These are phyloP conservation scores for Uloborus plumipes DNA, from an alignment of 2,888 invertebrate genomes.

Conservation along the genomic window DNA sequence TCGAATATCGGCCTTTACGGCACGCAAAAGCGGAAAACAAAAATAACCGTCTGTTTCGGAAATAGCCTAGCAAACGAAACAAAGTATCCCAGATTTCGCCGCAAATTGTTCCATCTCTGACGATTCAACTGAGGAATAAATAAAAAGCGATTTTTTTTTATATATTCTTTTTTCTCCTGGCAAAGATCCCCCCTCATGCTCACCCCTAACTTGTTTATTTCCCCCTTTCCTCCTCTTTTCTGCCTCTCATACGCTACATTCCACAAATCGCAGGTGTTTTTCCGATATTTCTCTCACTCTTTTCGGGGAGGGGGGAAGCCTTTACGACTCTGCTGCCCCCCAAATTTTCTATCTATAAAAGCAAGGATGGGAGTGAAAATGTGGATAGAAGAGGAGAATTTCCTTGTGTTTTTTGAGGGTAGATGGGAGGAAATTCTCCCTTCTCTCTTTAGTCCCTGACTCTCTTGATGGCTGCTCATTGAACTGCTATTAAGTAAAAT, in stretches of 20 bases:
- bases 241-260: constrained; percentile 28
- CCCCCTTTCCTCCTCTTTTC: too few species aligned
- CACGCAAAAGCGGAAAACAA: background rate
- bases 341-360: constrained; percentile 53
- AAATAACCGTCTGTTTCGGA: constrained; percentile 24
- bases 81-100: constrained; percentile 56
- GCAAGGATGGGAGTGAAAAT: constrained; percentile 32
- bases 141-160: constrained; percentile 45
- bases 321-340: constrained; percentile 36
- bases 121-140: constrained; percentile 48
- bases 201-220: constrained; percentile 37
- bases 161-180: constrained; percentile 4
- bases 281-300: constrained; percentile 61
- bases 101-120: constrained; percentile 59
- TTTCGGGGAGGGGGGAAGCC: constrained; percentile 22
- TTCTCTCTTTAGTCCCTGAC: constrained; percentile 24
- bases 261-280: constrained; percentile 61
- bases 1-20: constrained; percentile 46
- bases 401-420: constrained; percentile 36
- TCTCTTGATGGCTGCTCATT: constrained; percentile 43
- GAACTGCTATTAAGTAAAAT: constrained; percentile 16
- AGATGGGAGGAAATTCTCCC: background rate
- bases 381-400: constrained; percentile 25
- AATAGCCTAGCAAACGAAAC: constrained; percentile 44
- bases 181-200: background rate